Percentiles rank a stretch among this genome's conserved stretches.
Evolutionary conservation across 2,888 invertebrate species (phyloP).

Genomic region (Xanthostigma xanthostigma): DNA sequence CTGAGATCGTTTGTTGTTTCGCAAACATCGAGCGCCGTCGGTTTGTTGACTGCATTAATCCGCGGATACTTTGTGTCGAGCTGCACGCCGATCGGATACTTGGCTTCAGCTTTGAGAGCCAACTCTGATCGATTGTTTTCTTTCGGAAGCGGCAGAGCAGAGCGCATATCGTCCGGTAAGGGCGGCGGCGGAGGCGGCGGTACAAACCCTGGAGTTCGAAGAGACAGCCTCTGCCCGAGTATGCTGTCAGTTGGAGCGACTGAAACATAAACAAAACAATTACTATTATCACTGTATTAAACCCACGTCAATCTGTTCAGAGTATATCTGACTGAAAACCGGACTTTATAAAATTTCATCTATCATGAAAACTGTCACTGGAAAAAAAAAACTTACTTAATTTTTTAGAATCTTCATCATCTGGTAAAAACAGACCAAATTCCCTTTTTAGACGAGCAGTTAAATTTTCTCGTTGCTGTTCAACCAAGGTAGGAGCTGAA

Average conservation of each 20-base stretch:
- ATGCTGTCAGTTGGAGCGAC: neutral
- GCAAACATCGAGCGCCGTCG: no score
- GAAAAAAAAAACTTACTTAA: constrained; percentile 28
- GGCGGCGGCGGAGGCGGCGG: neutral
- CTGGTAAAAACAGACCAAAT: constrained; percentile 57
- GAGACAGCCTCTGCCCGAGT: constrained; percentile 6
- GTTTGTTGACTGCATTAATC: no score
- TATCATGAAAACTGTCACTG: neutral
- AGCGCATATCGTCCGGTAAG: no score
- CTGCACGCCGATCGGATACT: no score
- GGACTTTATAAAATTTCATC: constrained; percentile 11
- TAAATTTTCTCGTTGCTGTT: constrained; percentile 75
- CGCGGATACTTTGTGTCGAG: no score
- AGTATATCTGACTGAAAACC: neutral
- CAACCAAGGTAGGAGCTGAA: constrained; percentile 71
- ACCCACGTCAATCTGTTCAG: no score
- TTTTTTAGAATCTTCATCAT: constrained; percentile 47
- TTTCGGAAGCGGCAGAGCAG: no score
- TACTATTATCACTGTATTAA: neutral
- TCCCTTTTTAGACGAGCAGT: constrained; percentile 70
- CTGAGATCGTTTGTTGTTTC: no score
- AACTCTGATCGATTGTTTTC: no score
- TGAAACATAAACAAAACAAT: neutral
- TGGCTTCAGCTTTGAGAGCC: no score
- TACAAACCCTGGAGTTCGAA: constrained; percentile 7